Base-by-base conservation (phyloP, 1,140 invertebrate genomes). In the Solen grandis region DNA sequence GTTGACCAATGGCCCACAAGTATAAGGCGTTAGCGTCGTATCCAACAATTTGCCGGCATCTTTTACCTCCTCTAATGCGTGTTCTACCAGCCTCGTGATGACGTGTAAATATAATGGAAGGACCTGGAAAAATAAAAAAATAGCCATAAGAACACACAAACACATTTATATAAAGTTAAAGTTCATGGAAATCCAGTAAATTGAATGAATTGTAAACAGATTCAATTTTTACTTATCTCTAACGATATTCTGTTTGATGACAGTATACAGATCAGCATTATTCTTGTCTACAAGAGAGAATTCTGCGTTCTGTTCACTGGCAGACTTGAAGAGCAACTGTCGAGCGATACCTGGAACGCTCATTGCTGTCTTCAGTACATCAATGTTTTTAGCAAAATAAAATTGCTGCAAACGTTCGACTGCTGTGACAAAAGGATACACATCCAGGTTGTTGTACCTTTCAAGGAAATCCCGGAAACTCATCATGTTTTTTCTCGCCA, bases 361-460 rank as follows among this genome's bases (percentile, higher is more conserved):
- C 14, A 84, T 84, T 0, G 59, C 79, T 5, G 66, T 62, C 54
- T 86, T 86, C 4, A 86, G 79, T 33, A 86, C 60, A 46, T 86
- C 85, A 14, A 86, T 60, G 0, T 54, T 57, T 60, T 72, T 50
- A 2, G 38, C 38, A 19, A 35, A 46, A 55, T 81, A 83, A 57
- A 81, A 86, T 35, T 29, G 27, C 4, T 36, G 38, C n/a, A 83
- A 38, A 5, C 60, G 68, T 31, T 81, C 52, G 13, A 86, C 50
- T 22, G 81, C 85, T 5, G 55, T 27, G 2, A 84, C 66, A 19
- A 86, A 81, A 0, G 81, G 80, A 5, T 41, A 31, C 19, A 81
- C 72, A 33, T 86, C 80, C 52, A 76, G 35, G 62, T 81, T 81
- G 50, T 83, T 86, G 65, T 83, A 86, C 68, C 68, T 80, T 0